These are phyloP conservation scores for Hypotaenidia okinawae DNA, from an alignment of 2,797 vertebrate genomes.

Conservation along the genomic window DNA sequence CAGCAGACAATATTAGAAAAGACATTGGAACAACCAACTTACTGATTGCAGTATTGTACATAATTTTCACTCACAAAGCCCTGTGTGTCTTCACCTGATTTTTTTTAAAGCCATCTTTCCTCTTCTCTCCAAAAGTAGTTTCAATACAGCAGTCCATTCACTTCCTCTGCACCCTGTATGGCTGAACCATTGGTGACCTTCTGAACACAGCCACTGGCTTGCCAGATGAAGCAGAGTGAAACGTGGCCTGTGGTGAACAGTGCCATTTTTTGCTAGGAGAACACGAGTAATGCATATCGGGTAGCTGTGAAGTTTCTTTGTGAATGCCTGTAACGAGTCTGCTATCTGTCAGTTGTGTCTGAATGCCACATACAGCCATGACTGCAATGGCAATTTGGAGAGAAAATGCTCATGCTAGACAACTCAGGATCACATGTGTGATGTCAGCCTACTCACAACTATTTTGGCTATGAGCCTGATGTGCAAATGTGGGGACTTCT, in stretches of 20 bases:
- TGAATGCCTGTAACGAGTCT: not conserved
- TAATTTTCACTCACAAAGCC: not conserved
- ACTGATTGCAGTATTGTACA: not conserved
- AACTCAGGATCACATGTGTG: not conserved
- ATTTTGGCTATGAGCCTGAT: not conserved
- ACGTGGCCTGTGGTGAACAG: not conserved
- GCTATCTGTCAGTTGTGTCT: not conserved
- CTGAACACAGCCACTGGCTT: not conserved
- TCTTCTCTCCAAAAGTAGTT: not conserved
- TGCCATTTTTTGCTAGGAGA: rapidly evolving
- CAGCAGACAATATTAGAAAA: not conserved
- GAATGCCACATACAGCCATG: not conserved
- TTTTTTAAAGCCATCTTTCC: not conserved
- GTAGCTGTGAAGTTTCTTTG: not conserved
- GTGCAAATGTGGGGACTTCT: not conserved
- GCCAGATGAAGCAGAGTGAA: not conserved
- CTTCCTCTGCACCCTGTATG: not conserved
- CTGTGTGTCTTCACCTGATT: not conserved
- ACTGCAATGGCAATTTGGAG: not conserved
- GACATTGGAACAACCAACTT: not conserved
- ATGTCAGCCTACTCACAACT: not conserved
- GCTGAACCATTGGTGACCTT: not conserved
- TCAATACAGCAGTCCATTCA: not conserved
- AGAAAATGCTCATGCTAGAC: not conserved
- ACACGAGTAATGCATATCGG: not conserved